Evolutionary conservation across 2,113 vertebrate genomes (phyloP), one percentile per base, ranked within the genome.

Genomic region (Ascaphus truei): DNA sequence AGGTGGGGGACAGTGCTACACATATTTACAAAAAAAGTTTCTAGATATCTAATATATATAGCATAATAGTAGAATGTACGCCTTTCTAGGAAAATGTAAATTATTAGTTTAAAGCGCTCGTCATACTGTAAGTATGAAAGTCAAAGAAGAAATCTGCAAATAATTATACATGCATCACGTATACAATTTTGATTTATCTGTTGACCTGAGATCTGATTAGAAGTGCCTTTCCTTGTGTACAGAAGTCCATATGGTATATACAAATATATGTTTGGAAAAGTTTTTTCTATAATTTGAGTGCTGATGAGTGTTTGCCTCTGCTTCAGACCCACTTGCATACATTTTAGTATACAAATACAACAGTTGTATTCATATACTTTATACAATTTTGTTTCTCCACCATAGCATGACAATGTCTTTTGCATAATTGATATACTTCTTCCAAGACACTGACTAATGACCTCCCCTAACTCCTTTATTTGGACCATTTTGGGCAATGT

Each of bases 101-200:
- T 41, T 25, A 55, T 10, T 4, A 7, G 48, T 56, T 20, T 22
- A 45, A 56, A n/a, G 15, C 3, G n/a, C 26, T 30, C 12, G n/a
- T 26, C 63, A 56, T 66, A 43, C n/a, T n/a, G n/a, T n/a, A n/a
- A 39, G 63, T 55, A 20, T 30, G 55, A 30, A 36, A 29, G 39
- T 55, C 27, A 43, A 11, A 65, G 34, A 66, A 51, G 43, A 59
- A 68, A 51, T 16, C 66, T 68, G 66, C 31, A 68, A 29, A 59
- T 50, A 47, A 68, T 68, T 68, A 59, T 37, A 47, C 22, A 26
- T 15, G 43, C 29, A 37, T 68, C 53, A 68, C 55, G 66, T 68
- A 55, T 15, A 29, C 57, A 25, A n/a, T 1, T 34, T 16, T 26
- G 50, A 68, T 68, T 58, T 57, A 58, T 48, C 18, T 36, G 27